A percentile compares a stretch with the other conserved stretches of the same genome.
Evolutionary conservation across 2,797 vertebrate species (phyloP).

Genomic region (Tokudaia tokunoshimensis): DNA sequence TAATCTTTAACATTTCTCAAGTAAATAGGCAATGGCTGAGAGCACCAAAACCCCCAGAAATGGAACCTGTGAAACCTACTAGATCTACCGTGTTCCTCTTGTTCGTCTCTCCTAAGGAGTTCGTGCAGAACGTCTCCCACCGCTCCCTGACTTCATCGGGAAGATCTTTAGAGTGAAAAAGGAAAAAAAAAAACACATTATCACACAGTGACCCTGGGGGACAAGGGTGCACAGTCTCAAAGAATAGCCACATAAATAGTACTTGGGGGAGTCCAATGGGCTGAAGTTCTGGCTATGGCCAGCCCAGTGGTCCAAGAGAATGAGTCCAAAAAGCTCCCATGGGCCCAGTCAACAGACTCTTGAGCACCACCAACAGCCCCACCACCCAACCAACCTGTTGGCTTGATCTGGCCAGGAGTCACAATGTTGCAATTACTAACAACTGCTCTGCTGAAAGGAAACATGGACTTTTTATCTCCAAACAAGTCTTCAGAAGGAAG

Average conservation of each 20-base stretch:
- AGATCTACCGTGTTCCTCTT: conserved; percentile 95
- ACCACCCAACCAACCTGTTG: not conserved
- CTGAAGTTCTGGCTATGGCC: not conserved
- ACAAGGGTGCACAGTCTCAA: not conserved
- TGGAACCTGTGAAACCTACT: conserved; percentile 87
- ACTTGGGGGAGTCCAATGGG: not conserved
- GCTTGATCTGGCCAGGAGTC: not conserved
- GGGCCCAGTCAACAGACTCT: not conserved
- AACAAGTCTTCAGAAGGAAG: not conserved
- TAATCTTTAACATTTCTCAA: not conserved
- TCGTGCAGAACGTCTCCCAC: conserved; percentile 97
- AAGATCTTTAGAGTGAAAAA: conserved; percentile 90
- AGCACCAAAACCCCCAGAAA: not conserved
- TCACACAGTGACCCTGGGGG: not conserved
- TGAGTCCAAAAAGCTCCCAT: not conserved
- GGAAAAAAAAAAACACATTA: not conserved
- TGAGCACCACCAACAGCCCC: not conserved
- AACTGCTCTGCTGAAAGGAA: not conserved
- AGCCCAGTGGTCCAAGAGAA: not conserved
- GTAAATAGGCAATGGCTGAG: not conserved
- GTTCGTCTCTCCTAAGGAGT: conserved; percentile 97
- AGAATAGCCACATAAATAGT: not conserved
- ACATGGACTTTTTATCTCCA: conserved; percentile 1
- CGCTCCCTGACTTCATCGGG: conserved; percentile 93
- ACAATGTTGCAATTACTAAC: not conserved